Base-by-base conservation (phyloP, 2,797 vertebrate genomes). In the Eupleurogrammus muticus region DNA sequence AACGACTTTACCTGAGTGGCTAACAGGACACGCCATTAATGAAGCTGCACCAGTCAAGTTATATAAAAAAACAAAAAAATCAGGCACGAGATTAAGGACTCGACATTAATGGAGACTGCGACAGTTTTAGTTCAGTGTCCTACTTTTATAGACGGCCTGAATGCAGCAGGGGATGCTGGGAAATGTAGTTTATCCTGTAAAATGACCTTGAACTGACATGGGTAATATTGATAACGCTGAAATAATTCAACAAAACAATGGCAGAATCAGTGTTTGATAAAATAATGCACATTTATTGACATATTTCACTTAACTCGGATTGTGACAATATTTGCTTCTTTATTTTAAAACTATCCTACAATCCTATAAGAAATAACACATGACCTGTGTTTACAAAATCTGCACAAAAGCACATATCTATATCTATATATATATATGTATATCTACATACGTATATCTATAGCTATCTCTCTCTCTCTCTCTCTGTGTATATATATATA, bases 21-120 rank as follows among this genome's bases (percentile, higher is more conserved):
- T 76, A 20, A 79, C 67, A 17, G 89, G 89, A 70, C 86, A 87
- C 35, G 91, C 65, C 94, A 95, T 94, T 57, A 24, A 35, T 34
- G 4, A n/a, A 32, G 13, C 0, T 36, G 53, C 40, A 46, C 23
- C 24, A 24, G 17, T 1, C 9, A 0, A 56, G 8, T 11, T n/a
- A n/a, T n/a, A n/a, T n/a, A 24, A 4, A 1, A 54, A 42, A 42
- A 6, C 5, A 9, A n/a, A 10, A 9, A 13, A 73, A 28, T 19
- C 9, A 3, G 1, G 2, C 20, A 4, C 17, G 50, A 16, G 13
- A 44, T 54, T 23, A 24, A 59, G 24, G 58, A 17, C 50, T 36
- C 24, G 12, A 9, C 46, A 49, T 42, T 13, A 34, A 61, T 11
- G 16, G 9, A 12, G 9, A 38, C 28, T 58, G 32, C 46, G 34